Base-by-base conservation (phyloP, 2,797 vertebrate genomes). In the Poecilia wingei region DNA sequence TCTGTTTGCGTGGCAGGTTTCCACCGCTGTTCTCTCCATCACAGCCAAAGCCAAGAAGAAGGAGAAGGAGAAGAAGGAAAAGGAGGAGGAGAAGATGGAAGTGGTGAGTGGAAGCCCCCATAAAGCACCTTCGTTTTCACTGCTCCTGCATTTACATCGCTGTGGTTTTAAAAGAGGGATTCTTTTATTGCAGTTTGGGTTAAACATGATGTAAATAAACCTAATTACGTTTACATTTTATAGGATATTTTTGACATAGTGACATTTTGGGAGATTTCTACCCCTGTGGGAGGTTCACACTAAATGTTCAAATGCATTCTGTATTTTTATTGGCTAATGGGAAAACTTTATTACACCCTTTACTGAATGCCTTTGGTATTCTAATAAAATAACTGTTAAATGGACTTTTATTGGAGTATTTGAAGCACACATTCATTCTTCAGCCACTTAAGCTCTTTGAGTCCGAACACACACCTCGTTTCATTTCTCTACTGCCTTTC, bases 21-120 rank as follows among this genome's bases (percentile, higher is more conserved):
- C 98, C 82, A 99, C 98, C 1, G 98, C 98, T 64, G 98, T 99
- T 91, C 95, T 99, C 81, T 99, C 98, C 91, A 99, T 99, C 94
- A 99, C 98, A 51, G 98, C 98, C 89, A 99, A 99, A 93, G 98
- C 98, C 86, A 99, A 99, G 95, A 99, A 99, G 95, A 99, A 99
- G 90, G 98, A 99, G 89, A 99, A 99, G 91, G 98, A 99, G 80
- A 97, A 97, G 91, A 98, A 99, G 78, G 98, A 99, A 74, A 99
- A 98, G 78, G 97, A 98, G 90, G 97, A 98, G 87, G 97, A 98
- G 86, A 98, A 98, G 94, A 99, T 99, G 98, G 98, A 99, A 96
- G 98, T 99, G 97, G 98, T 99, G 87, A 82, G 97, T 96, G 39
- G 25, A 81, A 82, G 79, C 1, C n/a, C 25, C 20, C 47, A n/a